Conservation (phyloP, 2,888 invertebrate species). For the Seladonia tumulorum region DNA sequence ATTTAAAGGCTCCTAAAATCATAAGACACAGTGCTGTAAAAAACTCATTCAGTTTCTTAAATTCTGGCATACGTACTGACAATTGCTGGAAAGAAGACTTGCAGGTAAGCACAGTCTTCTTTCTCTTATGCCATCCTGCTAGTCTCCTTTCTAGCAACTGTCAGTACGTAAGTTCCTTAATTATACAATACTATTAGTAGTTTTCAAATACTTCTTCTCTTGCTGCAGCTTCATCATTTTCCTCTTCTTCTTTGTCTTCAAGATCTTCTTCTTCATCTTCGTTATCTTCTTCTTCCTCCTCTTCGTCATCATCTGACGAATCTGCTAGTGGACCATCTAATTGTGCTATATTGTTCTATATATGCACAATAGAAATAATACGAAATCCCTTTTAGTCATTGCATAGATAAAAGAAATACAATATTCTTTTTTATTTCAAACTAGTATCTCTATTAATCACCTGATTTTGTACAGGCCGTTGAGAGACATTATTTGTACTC, state of each 20-base stretch:
- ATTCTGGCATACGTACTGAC: neutral
- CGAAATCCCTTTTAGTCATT: neutral
- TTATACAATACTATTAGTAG: neutral
- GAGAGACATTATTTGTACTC: slow-evolving; percentile 74
- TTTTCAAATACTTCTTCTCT: slow-evolving; percentile 79
- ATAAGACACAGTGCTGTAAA: slow-evolving; percentile 11
- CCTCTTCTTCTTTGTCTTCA: slow-evolving; percentile 84
- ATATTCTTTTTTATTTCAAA: neutral
- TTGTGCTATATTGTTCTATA: slow-evolving; percentile 83
- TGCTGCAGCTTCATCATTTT: slow-evolving; percentile 82
- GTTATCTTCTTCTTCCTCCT: slow-evolving; percentile 88
- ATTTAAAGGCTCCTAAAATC: slow-evolving; percentile 93
- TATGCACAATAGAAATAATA: slow-evolving; percentile 20
- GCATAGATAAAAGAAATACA: neutral
- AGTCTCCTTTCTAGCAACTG: neutral
- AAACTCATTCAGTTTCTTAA: neutral
- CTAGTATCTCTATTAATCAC: slow-evolving; percentile 57
- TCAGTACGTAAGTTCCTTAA: neutral
- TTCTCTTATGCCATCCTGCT: no score
- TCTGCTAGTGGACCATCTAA: slow-evolving; percentile 88
- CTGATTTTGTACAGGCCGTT: slow-evolving; percentile 77
- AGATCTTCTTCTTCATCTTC: slow-evolving; percentile 85
- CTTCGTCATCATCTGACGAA: slow-evolving; percentile 91
- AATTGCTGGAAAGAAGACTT: neutral
- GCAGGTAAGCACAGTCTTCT: neutral